Conservation (phyloP, 2,888 invertebrate species). For the Drosophila nr. perissopoda region DNA sequence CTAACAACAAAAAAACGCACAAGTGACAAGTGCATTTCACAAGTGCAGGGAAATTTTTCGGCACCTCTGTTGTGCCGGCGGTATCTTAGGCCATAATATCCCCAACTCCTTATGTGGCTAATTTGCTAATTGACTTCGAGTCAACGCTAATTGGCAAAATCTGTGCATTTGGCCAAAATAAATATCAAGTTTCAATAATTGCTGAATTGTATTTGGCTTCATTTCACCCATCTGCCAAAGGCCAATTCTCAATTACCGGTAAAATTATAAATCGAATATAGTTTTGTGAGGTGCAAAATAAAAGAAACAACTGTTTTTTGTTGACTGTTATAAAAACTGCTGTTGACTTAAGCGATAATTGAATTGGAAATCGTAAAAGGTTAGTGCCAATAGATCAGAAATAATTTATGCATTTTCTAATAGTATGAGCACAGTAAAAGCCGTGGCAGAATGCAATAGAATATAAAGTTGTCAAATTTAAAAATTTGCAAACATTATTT, state of each 20-base stretch:
- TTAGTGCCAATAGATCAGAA: constrained; percentile 30
- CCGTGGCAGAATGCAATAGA: not conserved
- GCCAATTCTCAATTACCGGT: constrained; percentile 44
- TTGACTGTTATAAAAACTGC: constrained; percentile 35
- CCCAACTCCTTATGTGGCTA: constrained; percentile 20
- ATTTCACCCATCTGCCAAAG: constrained; percentile 27
- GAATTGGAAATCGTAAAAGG: constrained; percentile 51
- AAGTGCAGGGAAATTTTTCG: constrained; percentile 58
- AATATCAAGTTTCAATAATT: constrained; percentile 72
- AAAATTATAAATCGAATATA: constrained; percentile 34
- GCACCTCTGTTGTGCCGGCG: constrained; percentile 49
- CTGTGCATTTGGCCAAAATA: constrained; percentile 50
- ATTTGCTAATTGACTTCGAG: constrained; percentile 50
- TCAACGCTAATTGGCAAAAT: constrained; percentile 69
- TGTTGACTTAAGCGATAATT: constrained; percentile 13
- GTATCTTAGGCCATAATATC: constrained; percentile 7
- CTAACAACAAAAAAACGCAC: constrained; percentile 28
- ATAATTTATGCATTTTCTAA: constrained; percentile 5
- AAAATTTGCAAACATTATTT: constrained; percentile 7
- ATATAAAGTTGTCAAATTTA: not conserved
- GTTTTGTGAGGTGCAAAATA: constrained; percentile 35
- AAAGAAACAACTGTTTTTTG: constrained; percentile 20
- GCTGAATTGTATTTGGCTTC: constrained; percentile 27
- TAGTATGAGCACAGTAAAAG: constrained; percentile 1
- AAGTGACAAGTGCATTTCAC: constrained; percentile 53